A percentile compares a stretch with the other conserved stretches of the same genome.
These are phyloP conservation scores for Ochotona curzoniae DNA, from an alignment of 2,113 vertebrate species.

Conservation along the genomic window DNA sequence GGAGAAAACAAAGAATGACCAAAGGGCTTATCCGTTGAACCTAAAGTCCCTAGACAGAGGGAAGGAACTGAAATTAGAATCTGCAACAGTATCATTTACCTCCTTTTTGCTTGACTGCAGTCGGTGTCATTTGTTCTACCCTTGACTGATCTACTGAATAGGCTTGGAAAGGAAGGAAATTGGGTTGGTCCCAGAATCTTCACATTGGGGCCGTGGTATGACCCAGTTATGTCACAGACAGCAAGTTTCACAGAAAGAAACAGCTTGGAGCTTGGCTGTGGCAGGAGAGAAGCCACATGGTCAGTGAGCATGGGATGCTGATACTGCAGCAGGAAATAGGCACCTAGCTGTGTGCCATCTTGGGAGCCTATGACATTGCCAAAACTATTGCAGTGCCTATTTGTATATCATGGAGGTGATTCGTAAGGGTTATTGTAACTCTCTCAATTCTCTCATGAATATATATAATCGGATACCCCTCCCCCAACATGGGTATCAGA, in stretches of 20 bases:
- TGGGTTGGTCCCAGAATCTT: slow-evolving; percentile 55
- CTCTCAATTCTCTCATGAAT: neutral
- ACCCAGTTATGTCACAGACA: slow-evolving; percentile 74
- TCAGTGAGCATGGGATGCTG: neutral
- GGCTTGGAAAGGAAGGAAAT: neutral
- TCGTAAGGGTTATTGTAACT: neutral
- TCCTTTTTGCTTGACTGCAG: neutral
- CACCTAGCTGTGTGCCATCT: slow-evolving; percentile 37
- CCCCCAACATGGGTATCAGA: neutral
- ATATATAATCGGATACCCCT: neutral
- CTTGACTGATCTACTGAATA: neutral
- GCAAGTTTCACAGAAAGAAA: slow-evolving; percentile 54
- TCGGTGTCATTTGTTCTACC: neutral
- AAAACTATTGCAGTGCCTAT: neutral
- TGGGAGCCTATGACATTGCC: slow-evolving; percentile 14
- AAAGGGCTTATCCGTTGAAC: neutral
- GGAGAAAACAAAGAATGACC: neutral
- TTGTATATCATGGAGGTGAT: neutral
- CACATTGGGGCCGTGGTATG: slow-evolving; percentile 37
- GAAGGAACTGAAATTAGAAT: neutral
- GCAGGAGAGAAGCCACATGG: slow-evolving; percentile 69
- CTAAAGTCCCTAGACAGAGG: neutral
- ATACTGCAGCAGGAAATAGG: slow-evolving; percentile 32
- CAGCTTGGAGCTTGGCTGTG: slow-evolving; percentile 60
- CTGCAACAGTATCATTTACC: neutral